Percentiles rank a stretch among this genome's conserved stretches.
Evolutionary conservation across 1,140 invertebrate species (phyloP).

Genomic region (Zaprionus kolodkinae): DNA sequence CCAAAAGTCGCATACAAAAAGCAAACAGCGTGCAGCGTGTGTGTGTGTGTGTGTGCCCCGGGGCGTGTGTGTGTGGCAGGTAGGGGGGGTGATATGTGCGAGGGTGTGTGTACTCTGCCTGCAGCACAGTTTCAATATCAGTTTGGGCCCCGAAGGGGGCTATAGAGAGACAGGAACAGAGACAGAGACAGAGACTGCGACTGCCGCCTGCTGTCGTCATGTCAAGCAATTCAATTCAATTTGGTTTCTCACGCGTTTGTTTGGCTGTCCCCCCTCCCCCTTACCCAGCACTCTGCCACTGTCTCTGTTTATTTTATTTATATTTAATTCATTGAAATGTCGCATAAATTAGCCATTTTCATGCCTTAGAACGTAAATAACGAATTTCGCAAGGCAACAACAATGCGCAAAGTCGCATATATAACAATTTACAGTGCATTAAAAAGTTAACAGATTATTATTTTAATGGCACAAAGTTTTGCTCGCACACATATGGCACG

Average conservation of each 20-base stretch:
- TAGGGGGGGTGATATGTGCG: not conserved
- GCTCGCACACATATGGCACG: conserved; percentile 32
- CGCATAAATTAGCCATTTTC: conserved; percentile 53
- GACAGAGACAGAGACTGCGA: not conserved
- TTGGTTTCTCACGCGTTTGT: conserved; percentile 81
- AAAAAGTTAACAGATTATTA: conserved; percentile 50
- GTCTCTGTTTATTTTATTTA: conserved; percentile 58
- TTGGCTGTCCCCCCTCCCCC: conserved; percentile 43
- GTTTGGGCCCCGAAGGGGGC: conserved; percentile 7
- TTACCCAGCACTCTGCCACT: not conserved
- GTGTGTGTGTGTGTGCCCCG: conserved; percentile 14
- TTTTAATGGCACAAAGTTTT: conserved; percentile 46
- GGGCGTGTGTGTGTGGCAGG: not conserved
- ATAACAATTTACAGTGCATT: conserved; percentile 51
- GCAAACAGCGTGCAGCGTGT: conserved; percentile 46
- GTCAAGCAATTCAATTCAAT: conserved; percentile 83
- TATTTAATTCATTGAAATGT: conserved; percentile 72
- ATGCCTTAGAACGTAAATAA: conserved; percentile 59
- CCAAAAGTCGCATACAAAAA: conserved; percentile 78
- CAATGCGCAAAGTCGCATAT: conserved; percentile 34
- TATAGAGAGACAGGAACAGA: too few relatives aligned
- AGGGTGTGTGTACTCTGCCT: conserved; percentile 25
- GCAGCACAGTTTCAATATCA: conserved; percentile 64
- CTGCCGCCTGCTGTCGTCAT: conserved; percentile 61
- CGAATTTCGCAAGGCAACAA: conserved; percentile 41